Conservation (phyloP, 2,113 vertebrate species). For the Machaerirhynchus nigripectus region DNA sequence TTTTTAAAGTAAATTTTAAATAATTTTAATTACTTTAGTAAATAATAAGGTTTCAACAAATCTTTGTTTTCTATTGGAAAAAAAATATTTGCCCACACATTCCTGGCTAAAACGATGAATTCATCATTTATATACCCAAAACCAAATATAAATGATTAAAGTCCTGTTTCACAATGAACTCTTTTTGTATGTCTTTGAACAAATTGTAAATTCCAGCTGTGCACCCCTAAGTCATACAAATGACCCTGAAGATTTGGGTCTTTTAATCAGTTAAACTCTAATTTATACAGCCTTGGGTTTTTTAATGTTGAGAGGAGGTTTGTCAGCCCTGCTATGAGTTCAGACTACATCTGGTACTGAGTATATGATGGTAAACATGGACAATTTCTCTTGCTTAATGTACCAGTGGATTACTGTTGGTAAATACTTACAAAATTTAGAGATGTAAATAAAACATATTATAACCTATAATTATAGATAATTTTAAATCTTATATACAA, state of each 20-base stretch:
- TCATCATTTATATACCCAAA: neutral
- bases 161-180: neutral
- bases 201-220: neutral
- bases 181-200: neutral
- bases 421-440: neutral
- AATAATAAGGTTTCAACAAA: neutral
- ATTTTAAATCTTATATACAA: neutral
- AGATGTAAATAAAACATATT: neutral
- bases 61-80: neutral
- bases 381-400: neutral
- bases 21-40: neutral
- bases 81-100: neutral
- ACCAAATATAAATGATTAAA: neutral
- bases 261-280: neutral
- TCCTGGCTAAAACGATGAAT: neutral
- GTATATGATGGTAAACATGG: neutral
- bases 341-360: neutral
- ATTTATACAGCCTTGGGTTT: neutral
- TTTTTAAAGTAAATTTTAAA: neutral
- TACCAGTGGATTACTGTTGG: neutral
- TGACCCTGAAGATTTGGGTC: neutral
- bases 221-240: neutral
- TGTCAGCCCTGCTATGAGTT: neutral
- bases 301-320: neutral
- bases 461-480: neutral